Base-by-base conservation (phyloP, 2,888 invertebrate genomes). In the Pelosia muscerda region DNA sequence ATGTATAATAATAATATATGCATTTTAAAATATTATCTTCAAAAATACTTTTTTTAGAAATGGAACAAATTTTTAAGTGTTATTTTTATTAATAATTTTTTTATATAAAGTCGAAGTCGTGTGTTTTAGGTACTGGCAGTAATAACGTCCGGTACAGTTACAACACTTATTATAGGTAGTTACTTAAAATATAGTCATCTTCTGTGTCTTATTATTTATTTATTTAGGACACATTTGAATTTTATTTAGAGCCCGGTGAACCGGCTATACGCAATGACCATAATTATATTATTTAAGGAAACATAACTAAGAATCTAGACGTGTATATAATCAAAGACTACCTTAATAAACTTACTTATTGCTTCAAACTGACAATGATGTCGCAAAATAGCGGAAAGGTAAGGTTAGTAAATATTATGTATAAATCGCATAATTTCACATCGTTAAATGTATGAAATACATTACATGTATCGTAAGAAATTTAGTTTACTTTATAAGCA, bases 391-490 rank as follows among this genome's bases (percentile, higher is more conserved):
- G 84, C 83, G 78, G 81, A 83, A 82, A 81, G 69, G 68, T 86
- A 28, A 53, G 26, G 31, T 15, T 63, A 63, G 22, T 49, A 42
- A 19, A 23, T 59, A n/a, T 49, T 25, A 19, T 42, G 53, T 83
- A 78, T 78, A 81, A 83, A 76, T 82, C 81, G 84, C 83, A 79
- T 84, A 86, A 79, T 75, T 78, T 84, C 67, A 83, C 74, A 83
- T 71, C 79, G 81, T 80, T 72, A 76, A 74, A 63, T 74, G 68
- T 81, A 82, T 84, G 79, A 83, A 83, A 81, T 88, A 84, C 83
- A 79, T 88, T 86, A 86, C 66, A 84, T 83, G 79, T 89, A 88
- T 88, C 88, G 86, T 90, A 90, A 89, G 87, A 88, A 86, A 71
- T 73, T 79, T 81, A 83, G 80, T 85, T 87, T 82, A 86, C 78